Conservation (phyloP, 2,888 invertebrate genomes). For the Brachyptera risi region DNA sequence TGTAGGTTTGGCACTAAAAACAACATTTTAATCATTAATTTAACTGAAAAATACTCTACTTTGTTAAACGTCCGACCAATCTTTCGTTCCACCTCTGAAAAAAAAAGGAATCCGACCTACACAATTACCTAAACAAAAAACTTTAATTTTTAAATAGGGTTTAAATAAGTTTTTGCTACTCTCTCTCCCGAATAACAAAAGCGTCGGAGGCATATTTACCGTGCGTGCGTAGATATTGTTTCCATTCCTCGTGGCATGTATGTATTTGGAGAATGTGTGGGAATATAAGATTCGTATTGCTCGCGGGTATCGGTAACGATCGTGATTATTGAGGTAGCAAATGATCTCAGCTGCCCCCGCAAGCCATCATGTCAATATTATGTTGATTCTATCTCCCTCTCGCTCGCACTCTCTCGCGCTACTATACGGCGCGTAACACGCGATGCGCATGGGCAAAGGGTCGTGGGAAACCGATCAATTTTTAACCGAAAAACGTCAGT, state of each 20-base stretch:
- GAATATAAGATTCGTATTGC: slow-evolving; percentile 8
- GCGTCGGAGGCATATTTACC: background rate
- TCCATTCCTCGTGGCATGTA: background rate
- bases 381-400: slow-evolving; percentile 3
- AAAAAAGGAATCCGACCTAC: slow-evolving; percentile 3
- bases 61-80: background rate
- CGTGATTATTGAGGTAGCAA: slow-evolving; percentile 14
- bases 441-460: background rate
- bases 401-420: too few species aligned
- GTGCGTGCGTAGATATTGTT: slow-evolving; percentile 2
- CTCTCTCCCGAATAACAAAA: background rate
- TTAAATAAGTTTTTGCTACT: background rate
- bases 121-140: background rate
- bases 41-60: background rate
- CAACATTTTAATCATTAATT: too few species aligned
- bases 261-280: slow-evolving; percentile 15
- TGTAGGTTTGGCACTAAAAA: too few species aligned
- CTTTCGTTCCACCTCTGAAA: too few species aligned
- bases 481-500: background rate
- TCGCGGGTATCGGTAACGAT: slow-evolving; percentile 19
- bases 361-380: slow-evolving; percentile 17
- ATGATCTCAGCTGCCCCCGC: slow-evolving; percentile 12
- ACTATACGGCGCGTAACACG: slow-evolving; percentile 6
- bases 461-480: slow-evolving; percentile 7
- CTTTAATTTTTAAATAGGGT: background rate